These are phyloP conservation scores for Masticophis lateralis DNA, from an alignment of 2,797 vertebrate species.

Conservation along the genomic window DNA sequence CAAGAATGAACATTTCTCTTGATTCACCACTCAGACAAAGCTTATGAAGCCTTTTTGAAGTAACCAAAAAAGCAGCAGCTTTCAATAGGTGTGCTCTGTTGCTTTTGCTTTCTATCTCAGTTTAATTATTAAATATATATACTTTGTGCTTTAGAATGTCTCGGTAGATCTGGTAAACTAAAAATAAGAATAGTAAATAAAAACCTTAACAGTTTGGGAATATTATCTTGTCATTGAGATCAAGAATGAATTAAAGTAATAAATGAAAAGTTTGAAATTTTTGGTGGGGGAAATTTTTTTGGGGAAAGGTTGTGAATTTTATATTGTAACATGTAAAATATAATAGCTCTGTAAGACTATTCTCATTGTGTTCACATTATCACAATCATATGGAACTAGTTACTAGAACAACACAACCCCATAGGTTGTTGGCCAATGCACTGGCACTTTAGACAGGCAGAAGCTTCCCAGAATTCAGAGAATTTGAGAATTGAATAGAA, in stretches of 20 bases:
- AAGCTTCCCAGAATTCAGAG: neutral
- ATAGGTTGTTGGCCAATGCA: too few relatives aligned
- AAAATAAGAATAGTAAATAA: neutral
- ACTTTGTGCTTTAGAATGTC: conserved; percentile 5
- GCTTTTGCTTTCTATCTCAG: neutral
- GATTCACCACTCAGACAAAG: conserved; percentile 33
- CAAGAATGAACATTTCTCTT: conserved; percentile 23
- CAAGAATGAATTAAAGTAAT: neutral
- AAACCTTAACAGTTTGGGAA: neutral
- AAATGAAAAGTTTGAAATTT: neutral
- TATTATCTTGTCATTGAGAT: neutral
- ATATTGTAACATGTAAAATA: neutral
- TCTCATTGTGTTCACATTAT: neutral
- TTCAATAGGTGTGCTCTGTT: neutral
- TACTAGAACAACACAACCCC: neutral
- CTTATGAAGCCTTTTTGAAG: conserved; percentile 29
- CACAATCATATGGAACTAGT: neutral
- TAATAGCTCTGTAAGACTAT: too few relatives aligned
- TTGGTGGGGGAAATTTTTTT: neutral
- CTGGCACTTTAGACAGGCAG: neutral
- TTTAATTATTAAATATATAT: neutral
- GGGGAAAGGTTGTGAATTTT: neutral
- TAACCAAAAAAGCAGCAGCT: neutral
- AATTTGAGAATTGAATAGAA: neutral
- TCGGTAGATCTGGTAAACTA: neutral